Conservation (phyloP, 2,888 invertebrate species). For the Eurois occulta region DNA sequence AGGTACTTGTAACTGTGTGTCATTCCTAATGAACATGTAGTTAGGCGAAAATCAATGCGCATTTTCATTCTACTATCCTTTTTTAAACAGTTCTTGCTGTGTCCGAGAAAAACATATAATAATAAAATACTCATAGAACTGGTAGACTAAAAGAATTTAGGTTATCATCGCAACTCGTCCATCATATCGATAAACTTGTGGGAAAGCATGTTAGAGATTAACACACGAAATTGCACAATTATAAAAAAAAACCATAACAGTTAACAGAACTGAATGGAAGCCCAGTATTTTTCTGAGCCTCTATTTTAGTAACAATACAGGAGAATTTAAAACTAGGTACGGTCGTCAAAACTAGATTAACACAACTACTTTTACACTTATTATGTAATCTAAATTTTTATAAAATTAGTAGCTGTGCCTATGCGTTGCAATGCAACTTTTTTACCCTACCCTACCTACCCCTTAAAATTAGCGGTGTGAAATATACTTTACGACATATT, state of each 20-base stretch:
- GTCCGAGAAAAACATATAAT: not conserved
- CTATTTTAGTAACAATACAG: not conserved
- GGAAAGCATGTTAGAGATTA: not conserved
- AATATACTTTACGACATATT: no score
- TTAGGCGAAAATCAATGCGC: conserved; percentile 25
- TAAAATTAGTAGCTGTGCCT: no score
- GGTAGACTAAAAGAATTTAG: conserved; percentile 12
- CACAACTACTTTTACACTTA: no score
- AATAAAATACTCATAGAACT: not conserved
- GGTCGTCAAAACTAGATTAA: not conserved
- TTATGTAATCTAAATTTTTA: not conserved
- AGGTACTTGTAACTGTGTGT: not conserved
- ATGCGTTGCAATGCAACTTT: no score
- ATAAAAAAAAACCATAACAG: not conserved
- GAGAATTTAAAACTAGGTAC: not conserved
- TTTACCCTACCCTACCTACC: no score
- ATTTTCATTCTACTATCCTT: not conserved
- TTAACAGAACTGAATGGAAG: not conserved
- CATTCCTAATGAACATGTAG: not conserved
- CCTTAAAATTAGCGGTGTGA: no score
- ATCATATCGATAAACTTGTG: conserved; percentile 21
- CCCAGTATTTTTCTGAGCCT: not conserved
- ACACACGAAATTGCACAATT: not conserved
- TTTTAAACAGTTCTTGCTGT: not conserved
- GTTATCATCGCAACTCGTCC: conserved; percentile 35